A percentile compares a stretch with the other conserved stretches of the same genome.
Evolutionary conservation across 2,888 invertebrate genomes (phyloP).

Genomic region (Morpho helenor): DNA sequence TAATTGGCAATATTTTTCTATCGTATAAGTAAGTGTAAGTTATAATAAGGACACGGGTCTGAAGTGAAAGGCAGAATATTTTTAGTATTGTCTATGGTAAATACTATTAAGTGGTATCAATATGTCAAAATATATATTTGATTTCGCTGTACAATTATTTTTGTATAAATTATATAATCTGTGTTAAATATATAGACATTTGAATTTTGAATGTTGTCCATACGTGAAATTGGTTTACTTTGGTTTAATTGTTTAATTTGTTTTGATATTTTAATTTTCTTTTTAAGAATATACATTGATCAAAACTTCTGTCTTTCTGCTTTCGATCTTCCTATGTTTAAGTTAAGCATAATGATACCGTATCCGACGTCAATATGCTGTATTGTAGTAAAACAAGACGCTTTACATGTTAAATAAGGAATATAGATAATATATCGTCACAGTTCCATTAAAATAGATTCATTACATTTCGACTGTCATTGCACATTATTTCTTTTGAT

Average conservation of each 20-base stretch:
- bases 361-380: conserved; percentile 18
- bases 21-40: conserved; percentile 32
- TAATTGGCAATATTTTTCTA: conserved; percentile 40
- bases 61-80: conserved; percentile 27
- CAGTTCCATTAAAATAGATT: conserved; percentile 13
- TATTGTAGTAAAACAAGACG: conserved; percentile 25
- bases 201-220: too few relatives aligned
- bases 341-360: conserved; percentile 20
- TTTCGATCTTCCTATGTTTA: conserved; percentile 22
- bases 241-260: too few relatives aligned
- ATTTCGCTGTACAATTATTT: too few relatives aligned
- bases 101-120: neutral
- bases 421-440: conserved; percentile 23
- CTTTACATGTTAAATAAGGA: conserved; percentile 30
- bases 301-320: conserved; percentile 25
- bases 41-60: conserved; percentile 27
- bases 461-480: neutral
- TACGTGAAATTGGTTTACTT: too few relatives aligned
- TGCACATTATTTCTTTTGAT: neutral
- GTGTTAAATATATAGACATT: too few relatives aligned
- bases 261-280: neutral
- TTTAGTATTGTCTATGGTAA: neutral
- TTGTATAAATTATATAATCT: too few relatives aligned
- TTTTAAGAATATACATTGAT: neutral
- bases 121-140: too few relatives aligned